Conservation (phyloP, 2,797 vertebrate genomes). For the Pantherophis vulpinus region DNA sequence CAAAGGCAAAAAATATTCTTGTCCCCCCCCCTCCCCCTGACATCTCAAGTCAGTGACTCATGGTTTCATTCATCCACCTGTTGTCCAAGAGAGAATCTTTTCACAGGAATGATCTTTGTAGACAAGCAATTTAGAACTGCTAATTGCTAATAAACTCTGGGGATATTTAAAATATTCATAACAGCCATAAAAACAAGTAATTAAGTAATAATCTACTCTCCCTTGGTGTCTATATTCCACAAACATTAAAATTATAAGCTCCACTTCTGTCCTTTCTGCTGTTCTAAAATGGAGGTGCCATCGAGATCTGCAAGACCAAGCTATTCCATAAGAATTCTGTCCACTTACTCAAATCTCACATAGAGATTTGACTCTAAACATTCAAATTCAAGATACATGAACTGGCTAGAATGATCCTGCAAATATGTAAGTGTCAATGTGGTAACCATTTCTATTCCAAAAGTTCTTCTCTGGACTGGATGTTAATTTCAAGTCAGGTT, state of each 20-base stretch:
- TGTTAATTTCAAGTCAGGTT: background rate
- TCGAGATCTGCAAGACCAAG: background rate
- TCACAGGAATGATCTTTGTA: background rate
- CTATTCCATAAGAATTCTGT: background rate
- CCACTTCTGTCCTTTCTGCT: background rate
- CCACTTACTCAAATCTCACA: background rate
- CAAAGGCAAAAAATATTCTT: background rate
- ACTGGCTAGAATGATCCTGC: background rate
- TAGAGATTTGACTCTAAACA: background rate
- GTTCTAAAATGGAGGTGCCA: background rate
- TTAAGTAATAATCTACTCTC: background rate
- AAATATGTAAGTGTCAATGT: background rate
- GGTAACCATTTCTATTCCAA: background rate
- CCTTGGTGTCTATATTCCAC: background rate
- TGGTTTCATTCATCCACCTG: background rate
- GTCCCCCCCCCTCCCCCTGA: accelerated
- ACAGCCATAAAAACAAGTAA: background rate
- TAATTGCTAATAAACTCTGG: background rate
- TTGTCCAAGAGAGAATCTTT: background rate
- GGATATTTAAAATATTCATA: background rate
- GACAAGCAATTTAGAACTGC: background rate
- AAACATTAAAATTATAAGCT: background rate
- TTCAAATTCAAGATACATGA: background rate
- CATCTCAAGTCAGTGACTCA: background rate
- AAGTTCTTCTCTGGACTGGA: background rate